phyloP scores from a whole-genome alignment of 2,888 invertebrate genomes.

The Ligdia adustata region DNA sequence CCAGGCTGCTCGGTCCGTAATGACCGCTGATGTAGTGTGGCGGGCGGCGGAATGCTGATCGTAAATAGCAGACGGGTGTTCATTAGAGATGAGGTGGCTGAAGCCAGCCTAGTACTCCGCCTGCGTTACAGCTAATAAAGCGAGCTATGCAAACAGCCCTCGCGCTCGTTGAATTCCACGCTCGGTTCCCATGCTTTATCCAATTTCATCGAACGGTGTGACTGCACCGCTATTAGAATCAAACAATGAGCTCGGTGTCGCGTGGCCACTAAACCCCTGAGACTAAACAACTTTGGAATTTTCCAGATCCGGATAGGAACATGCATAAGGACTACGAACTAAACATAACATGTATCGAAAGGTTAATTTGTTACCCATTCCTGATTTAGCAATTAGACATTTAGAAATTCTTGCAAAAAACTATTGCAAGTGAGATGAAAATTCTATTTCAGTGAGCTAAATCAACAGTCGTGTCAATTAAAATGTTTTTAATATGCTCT shows the following conservation, averaged over 20 bases:
- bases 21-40: slow-evolving; percentile 8
- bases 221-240: slow-evolving; percentile 66
- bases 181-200: slow-evolving; percentile 80
- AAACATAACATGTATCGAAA: not conserved
- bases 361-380: slow-evolving; percentile 9
- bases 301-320: slow-evolving; percentile 56
- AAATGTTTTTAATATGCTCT: slow-evolving; percentile 35
- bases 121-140: slow-evolving; percentile 79
- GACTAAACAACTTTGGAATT: slow-evolving; percentile 64
- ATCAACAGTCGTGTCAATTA: not conserved
- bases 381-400: slow-evolving; percentile 4
- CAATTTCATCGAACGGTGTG: slow-evolving; percentile 76
- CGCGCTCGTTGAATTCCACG: slow-evolving; percentile 72
- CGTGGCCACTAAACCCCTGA: slow-evolving; percentile 62
- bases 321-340: slow-evolving; percentile 26
- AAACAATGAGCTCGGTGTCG: slow-evolving; percentile 75
- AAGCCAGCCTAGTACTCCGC: slow-evolving; percentile 52
- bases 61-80: slow-evolving; percentile 51
- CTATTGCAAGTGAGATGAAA: not conserved
- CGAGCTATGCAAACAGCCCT: slow-evolving; percentile 78
- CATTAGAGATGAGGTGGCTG: slow-evolving; percentile 57
- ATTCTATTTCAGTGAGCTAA: not conserved
- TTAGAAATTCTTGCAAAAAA: not conserved
- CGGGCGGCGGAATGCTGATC: slow-evolving; percentile 15
- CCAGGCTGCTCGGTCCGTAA: slow-evolving; percentile 4